Evolutionary conservation across 2,888 invertebrate genomes (phyloP), one percentile per base, ranked within the genome.

Genomic region (Venusia cambrica): DNA sequence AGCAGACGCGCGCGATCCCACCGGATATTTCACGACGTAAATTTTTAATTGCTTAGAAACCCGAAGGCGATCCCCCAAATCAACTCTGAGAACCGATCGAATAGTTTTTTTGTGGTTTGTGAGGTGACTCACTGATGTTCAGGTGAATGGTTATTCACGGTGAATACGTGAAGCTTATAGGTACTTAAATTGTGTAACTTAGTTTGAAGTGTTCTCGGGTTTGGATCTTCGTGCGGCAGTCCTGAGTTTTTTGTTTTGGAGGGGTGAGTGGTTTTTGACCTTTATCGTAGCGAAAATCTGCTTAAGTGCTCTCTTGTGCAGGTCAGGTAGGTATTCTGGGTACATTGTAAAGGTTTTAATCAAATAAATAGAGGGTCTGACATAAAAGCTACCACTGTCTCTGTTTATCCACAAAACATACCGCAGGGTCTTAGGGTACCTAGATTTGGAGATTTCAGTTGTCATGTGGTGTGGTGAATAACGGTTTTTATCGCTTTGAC

Each of bases 121-220:
- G 51, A 42, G 51, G 52, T 61, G 61, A 38, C 48, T 47, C 46
- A 31, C 40, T 45, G 30, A 54, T 51, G 47, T 28, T 51, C 34
- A 20, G 34, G 36, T 37, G 41, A 42, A 38, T 33, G 16, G 27
- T 40, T 31, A 26, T 42, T 22, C 30, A 40, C 30, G 36, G 42
- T 43, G 39, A 49, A 48, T 22, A 45, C 49, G 36, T 42, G 29
- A 32, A 39, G 40, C 37, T 49, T n/a, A n/a, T n/a, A n/a, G 37
- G 46, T 57, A 47, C 50, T 47, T 58, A 58, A 46, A 48, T 47
- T 60, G 60, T 67, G 62, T 67, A 55, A 73, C 61, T 71, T 64
- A 76, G 77, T 76, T 79, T 74, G 73, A 77, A 77, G 79, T 79
- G 75, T 61, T 60, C 67, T 64, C 64, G 60, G 57, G 67, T 58